Evolutionary conservation across 2,888 invertebrate species (phyloP).

Genomic region (Chrysolina oricalcia): DNA sequence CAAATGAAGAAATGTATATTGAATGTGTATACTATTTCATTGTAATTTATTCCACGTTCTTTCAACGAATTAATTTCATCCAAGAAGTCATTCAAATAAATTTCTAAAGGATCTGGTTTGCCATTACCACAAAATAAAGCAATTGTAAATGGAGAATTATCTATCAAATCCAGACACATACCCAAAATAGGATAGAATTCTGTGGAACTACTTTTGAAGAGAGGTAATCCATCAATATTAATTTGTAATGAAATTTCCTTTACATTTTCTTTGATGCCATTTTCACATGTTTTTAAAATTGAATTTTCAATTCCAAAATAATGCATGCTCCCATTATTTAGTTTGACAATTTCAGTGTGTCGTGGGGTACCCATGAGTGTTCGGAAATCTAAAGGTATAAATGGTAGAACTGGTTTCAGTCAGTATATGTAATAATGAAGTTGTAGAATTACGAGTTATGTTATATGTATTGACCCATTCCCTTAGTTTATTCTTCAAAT

Average conservation of each 20-base stretch:
- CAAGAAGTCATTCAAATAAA: constrained; percentile 23
- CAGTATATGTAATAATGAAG: too few species aligned
- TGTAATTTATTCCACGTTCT: not conserved
- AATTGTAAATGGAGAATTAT: constrained; percentile 31
- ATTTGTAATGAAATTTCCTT: constrained; percentile 26
- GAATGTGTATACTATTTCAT: constrained; percentile 4
- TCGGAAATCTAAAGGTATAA: too few species aligned
- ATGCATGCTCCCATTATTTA: constrained; percentile 38
- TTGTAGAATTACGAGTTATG: too few species aligned
- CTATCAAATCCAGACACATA: constrained; percentile 25
- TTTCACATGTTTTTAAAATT: constrained; percentile 10
- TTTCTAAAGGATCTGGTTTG: constrained; percentile 31
- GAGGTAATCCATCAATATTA: constrained; percentile 42
- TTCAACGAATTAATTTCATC: constrained; percentile 20
- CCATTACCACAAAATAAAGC: constrained; percentile 37
- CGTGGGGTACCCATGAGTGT: constrained; percentile 34
- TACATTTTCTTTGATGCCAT: constrained; percentile 2
- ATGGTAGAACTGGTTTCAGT: too few species aligned
- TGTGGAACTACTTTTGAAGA: constrained; percentile 39
- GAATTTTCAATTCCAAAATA: constrained; percentile 39
- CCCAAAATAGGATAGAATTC: constrained; percentile 42
- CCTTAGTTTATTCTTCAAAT: too few species aligned
- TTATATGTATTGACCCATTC: too few species aligned
- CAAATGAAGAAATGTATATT: constrained; percentile 30
- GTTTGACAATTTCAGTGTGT: constrained; percentile 29